Evolutionary conservation across 2,113 vertebrate genomes (phyloP), one percentile per base, ranked within the genome.

Genomic region (Otus sunia): DNA sequence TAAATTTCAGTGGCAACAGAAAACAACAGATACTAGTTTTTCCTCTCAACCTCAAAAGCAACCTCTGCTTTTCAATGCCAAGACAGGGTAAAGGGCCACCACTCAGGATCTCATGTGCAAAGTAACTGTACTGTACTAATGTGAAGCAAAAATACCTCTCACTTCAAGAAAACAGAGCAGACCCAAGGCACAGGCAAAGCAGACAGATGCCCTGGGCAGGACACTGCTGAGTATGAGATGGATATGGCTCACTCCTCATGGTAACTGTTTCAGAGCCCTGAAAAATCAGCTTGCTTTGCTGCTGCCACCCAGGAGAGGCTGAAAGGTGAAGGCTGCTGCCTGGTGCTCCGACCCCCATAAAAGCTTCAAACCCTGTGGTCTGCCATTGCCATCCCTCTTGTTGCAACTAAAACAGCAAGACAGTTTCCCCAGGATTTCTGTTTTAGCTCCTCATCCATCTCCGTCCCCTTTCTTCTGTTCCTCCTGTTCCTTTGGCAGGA

Each of bases 311-410:
- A 80, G 50, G 25, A 92, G 36, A 83, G 19, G 25, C 39, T 81
- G 73, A 80, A 66, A 56, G 63, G 55, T 69, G 49, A 90, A 91
- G 32, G 50, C 9, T 4, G 1, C 41, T 88, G 22, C 50, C 88
- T 34, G 15, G 30, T 53, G n/a, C 50, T 77, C 29, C 0, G 0
- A 39, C 9, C 7, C 17, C 20, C 47, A 29, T 63, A 25, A 81
- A 49, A 84, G 5, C 41, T 71, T 75, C 25, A 50, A 30, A 52
- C 26, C 11, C 34, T 30, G 4, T 55, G 60, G 14, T 43, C 29
- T 92, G 34, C n/a, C 14, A 11, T 26, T 75, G 43, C 13, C 32
- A 64, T 72, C 12, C 11, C 49, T 90, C 71, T 72, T 78, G 32
- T 43, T 2, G 2, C 56, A 68, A 50, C 6, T 18, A 29, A 34